Conservation (phyloP, 2,888 invertebrate genomes). For the Aleiodes testaceus region DNA sequence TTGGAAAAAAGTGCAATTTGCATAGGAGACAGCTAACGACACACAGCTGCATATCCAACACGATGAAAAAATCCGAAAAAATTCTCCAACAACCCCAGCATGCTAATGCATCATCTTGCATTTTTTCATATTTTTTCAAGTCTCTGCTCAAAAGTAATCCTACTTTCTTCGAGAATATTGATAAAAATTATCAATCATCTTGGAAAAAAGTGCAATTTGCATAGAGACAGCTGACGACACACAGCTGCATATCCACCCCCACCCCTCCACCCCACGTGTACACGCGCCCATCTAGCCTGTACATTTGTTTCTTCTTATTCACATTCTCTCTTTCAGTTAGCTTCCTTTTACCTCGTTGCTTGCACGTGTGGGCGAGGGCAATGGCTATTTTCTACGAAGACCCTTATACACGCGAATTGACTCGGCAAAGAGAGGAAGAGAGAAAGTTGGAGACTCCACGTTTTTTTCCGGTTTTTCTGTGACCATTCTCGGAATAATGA, state of each 20-base stretch:
- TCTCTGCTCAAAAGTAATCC: too few relatives aligned
- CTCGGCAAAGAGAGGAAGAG: neutral
- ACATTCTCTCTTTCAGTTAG: slow-evolving; percentile 22
- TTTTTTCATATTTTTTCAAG: too few relatives aligned
- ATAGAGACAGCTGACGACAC: slow-evolving; percentile 29
- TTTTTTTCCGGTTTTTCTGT: neutral
- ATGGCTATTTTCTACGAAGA: slow-evolving; percentile 36
- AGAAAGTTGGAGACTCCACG: neutral
- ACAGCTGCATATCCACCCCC: slow-evolving; percentile 2
- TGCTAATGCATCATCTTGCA: too few relatives aligned
- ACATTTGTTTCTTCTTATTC: slow-evolving; percentile 28
- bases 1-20: slow-evolving; percentile 4
- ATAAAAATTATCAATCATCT: neutral
- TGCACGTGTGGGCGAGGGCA: slow-evolving; percentile 42
- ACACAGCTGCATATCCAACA: slow-evolving; percentile 22
- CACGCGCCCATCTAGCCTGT: neutral
- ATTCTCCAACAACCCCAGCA: too few relatives aligned
- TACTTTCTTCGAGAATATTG: too few relatives aligned
- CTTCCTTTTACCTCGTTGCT: slow-evolving; percentile 29
- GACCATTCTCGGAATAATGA: neutral
- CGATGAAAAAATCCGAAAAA: too few relatives aligned
- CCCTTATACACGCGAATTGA: slow-evolving; percentile 10
- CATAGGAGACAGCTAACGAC: slow-evolving; percentile 29
- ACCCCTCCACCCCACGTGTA: slow-evolving; percentile 4
- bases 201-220: slow-evolving; percentile 8